Evolutionary conservation across 2,113 vertebrate species (phyloP).

Genomic region (Cololabis saira): DNA sequence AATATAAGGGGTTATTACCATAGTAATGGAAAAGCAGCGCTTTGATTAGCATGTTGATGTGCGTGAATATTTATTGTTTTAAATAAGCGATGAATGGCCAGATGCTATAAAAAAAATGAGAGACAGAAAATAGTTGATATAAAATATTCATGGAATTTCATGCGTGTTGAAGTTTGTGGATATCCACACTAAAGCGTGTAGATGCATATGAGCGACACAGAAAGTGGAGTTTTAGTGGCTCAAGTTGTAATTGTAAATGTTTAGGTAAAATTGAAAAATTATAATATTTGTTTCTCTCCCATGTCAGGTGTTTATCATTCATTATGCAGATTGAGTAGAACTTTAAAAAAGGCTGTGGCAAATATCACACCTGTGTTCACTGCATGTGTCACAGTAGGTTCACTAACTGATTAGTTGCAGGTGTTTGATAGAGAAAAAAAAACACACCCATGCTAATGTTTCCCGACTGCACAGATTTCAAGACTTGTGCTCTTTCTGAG

Average conservation of each 20-base stretch:
- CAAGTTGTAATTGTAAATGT: not conserved
- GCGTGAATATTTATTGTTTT: slow-evolving; percentile 67
- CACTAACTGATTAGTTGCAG: too few species aligned
- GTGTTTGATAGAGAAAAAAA: too few species aligned
- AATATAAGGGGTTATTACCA: slow-evolving; percentile 65
- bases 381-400: too few species aligned
- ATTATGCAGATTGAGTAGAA: too few species aligned
- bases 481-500: too few species aligned
- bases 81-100: slow-evolving; percentile 21
- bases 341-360: too few species aligned
- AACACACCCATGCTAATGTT: too few species aligned
- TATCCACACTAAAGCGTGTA: not conserved
- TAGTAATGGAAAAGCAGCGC: slow-evolving; percentile 59
- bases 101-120: not conserved
- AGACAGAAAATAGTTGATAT: not conserved
- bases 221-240: not conserved
- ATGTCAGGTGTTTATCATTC: too few species aligned
- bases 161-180: not conserved
- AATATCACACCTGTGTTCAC: too few species aligned
- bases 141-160: slow-evolving; percentile 39
- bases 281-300: too few species aligned
- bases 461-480: too few species aligned
- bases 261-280: too few species aligned
- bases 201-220: slow-evolving; percentile 8
- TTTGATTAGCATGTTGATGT: slow-evolving; percentile 54